phyloP scores from a whole-genome alignment of 2,113 vertebrate species.

The Carettochelys insculpta region DNA sequence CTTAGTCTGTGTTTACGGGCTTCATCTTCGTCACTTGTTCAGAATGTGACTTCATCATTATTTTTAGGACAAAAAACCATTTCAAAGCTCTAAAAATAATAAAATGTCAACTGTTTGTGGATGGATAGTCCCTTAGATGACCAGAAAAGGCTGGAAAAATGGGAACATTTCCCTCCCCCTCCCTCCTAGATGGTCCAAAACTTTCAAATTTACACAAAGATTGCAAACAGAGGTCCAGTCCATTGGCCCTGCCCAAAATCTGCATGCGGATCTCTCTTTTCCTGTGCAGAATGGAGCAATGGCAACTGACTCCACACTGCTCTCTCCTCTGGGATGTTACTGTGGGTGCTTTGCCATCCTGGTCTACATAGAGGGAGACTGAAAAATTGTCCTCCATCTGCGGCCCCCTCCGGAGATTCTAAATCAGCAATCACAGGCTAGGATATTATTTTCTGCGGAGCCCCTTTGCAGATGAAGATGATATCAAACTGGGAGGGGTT shows the following conservation, averaged over 20 bases:
- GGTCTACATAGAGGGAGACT: not conserved
- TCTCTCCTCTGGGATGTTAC: not conserved
- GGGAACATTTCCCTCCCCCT: not conserved
- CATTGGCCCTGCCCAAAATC: not conserved
- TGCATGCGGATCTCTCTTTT: not conserved
- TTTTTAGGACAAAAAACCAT: not conserved
- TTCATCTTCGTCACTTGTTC: not conserved
- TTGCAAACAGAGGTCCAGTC: not conserved
- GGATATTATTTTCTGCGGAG: not conserved
- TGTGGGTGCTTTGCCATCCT: not conserved
- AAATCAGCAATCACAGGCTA: not conserved
- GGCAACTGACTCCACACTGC: not conserved
- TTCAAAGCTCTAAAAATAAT: not conserved
- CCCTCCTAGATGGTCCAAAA: not conserved
- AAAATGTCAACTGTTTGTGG: not conserved
- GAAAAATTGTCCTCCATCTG: not conserved
- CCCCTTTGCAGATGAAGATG: no score
- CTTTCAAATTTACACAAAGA: not conserved
- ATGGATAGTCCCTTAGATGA: not conserved
- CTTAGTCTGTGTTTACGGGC: not conserved
- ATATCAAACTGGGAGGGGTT: no score
- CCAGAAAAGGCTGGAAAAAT: not conserved
- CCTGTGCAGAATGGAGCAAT: not conserved
- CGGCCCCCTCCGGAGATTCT: not conserved
- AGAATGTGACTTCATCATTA: not conserved